Base-by-base conservation (phyloP, 2,113 vertebrate genomes). In the Siniperca chuatsi region DNA sequence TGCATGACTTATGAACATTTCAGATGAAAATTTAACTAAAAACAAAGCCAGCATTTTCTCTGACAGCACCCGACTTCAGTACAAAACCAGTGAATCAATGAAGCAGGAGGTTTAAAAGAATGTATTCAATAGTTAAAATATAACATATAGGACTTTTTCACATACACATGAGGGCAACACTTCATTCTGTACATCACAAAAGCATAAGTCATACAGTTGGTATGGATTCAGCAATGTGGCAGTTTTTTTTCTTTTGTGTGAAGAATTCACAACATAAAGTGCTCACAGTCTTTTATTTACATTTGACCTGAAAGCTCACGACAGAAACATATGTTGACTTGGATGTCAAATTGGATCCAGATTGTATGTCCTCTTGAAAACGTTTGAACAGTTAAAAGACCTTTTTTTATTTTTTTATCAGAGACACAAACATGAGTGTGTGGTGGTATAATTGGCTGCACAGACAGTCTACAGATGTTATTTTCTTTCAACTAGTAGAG, bases 331-430 rank as follows among this genome's bases (percentile, higher is more conserved):
- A 78, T 91, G 94, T 88, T 80, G 81, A 88, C 88, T 89, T 69
- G 86, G 87, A 87, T 85, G 90, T 91, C 87, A 89, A 93, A 94
- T 93, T 93, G 90, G 85, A 93, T 82, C 92, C 94, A 95, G 94
- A 94, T 90, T 91, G 81, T 13, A 11, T 54, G 86, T 92, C 89
- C 82, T 90, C 88, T 87, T 46, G 37, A 79, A 90, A 88, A 76
- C 75, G 72, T 93, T 94, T 93, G 87, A 94, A 92, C 79, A 85
- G 84, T 92, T 92, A 87, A 88, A 73, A 84, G 87, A 90, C 64
- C 76, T 84, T 81, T 66, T 50, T 48, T 48, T 1, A 33, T 84
- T 77, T 85, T 89, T 89, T 86, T 44, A 82, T 92, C 89, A 84
- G 81, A 87, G 90, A 89, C 89, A 85, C 85, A 87, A 88, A 87